Evolutionary conservation across 2,113 vertebrate genomes (phyloP).

Genomic region (Falcunculus frontatus): DNA sequence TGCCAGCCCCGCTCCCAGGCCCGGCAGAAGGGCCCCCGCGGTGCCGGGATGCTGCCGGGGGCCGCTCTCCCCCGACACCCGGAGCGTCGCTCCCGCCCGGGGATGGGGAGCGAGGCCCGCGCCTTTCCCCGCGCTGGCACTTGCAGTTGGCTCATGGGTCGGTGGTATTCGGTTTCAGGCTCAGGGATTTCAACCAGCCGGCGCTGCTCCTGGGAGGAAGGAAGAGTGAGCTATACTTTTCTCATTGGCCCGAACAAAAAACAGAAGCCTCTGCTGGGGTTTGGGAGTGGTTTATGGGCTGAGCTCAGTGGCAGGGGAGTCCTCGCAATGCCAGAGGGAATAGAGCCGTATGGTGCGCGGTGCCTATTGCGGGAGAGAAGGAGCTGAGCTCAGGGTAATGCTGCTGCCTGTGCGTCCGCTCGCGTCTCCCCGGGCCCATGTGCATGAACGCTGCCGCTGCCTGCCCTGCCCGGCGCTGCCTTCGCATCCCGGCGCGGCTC

Average conservation of each 20-base stretch:
- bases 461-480: not conserved
- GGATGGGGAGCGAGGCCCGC: not conserved
- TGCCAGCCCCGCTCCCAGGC: not conserved
- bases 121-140: not conserved
- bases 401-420: constrained; percentile 11
- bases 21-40: not conserved
- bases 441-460: constrained; percentile 12
- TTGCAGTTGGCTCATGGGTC: constrained; percentile 40
- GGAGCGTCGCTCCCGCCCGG: not conserved
- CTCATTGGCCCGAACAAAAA: constrained; percentile 63
- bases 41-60: not conserved
- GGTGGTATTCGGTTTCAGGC: constrained; percentile 59
- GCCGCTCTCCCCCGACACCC: not conserved
- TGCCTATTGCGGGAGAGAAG: constrained; percentile 37
- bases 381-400: constrained; percentile 51
- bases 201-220: constrained; percentile 60
- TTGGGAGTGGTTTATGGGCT: constrained; percentile 59
- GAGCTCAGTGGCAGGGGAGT: constrained; percentile 48
- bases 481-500: constrained; percentile 11
- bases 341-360: constrained; percentile 43
- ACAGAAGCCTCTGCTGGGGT: constrained; percentile 64
- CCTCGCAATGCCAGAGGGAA: constrained; percentile 63
- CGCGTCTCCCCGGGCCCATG: constrained; percentile 7
- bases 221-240: constrained; percentile 61
- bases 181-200: constrained; percentile 54